phyloP scores from a whole-genome alignment of 2,888 invertebrate species.

The Melieria omissa region DNA sequence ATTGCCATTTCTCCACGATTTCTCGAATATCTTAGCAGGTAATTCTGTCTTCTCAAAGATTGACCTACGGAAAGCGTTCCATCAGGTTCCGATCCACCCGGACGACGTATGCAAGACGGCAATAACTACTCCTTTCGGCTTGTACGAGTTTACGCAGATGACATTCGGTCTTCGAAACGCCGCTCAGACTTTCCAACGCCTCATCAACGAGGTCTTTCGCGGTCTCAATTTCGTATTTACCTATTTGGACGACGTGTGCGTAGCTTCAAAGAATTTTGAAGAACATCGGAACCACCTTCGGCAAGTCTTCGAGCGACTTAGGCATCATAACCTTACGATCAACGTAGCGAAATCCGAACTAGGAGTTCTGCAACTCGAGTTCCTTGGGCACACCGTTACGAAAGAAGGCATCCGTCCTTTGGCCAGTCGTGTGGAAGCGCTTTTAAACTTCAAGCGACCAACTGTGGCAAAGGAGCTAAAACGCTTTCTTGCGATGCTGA shows the following conservation, averaged over 20 bases:
- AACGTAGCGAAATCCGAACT: no score
- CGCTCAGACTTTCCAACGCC: constrained; percentile 42
- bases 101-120: constrained; percentile 34
- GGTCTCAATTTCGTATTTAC: constrained; percentile 29
- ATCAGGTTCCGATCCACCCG: constrained; percentile 27
- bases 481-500: constrained; percentile 32
- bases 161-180: constrained; percentile 24
- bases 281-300: no score
- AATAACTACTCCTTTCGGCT: not conserved
- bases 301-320: no score
- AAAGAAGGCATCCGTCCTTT: constrained; percentile 31
- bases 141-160: no score
- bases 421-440: constrained; percentile 24
- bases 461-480: constrained; percentile 30
- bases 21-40: constrained; percentile 18
- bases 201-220: constrained; percentile 30
- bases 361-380: no score
- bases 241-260: constrained; percentile 32
- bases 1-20: constrained; percentile 13
- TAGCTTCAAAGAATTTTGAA: no score
- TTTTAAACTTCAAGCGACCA: constrained; percentile 29
- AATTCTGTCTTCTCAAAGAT: constrained; percentile 30
- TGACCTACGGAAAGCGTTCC: constrained; percentile 32
- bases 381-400: constrained; percentile 36
- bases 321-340: no score